Evolutionary conservation across 2,888 invertebrate species (phyloP), one percentile per base, ranked within the genome.

Genomic region (Thereva unica): DNA sequence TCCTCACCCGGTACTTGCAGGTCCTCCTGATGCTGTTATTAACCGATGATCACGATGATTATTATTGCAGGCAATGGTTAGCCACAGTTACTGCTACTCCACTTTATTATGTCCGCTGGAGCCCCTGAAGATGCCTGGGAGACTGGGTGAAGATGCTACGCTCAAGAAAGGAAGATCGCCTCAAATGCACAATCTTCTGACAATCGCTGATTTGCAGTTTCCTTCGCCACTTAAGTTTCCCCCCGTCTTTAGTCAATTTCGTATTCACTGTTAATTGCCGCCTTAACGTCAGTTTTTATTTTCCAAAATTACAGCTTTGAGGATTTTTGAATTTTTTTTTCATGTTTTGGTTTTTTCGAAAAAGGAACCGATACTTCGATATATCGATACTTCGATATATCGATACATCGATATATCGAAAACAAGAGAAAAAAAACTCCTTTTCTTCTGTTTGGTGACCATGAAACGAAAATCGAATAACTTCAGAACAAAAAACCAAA

Each of bases 231-330:
- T 59, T 47, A 59, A 59, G 45, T 59, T 57, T 12, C 7, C 45
- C 41, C 10, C 49, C 23, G 1, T 23, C 23, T 23, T 23, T 23
- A 57, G 45, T 38, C 4, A 10, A 57, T 57, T 57, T 59, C 34
- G 12, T 38, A 59, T 47, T 47, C 47, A 47, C 10, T 8, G 47
- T 38, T 59, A 59, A 59, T 59, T 59, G 47, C 57, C 47, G 57
- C 44, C 57, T 37, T 59, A 10, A 47, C 47, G 47, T 59, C 57
- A 59, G 57, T 23, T 59, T 37, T 59, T 59, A 59, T 59, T 59
- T 47, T 38, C 8, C 57, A 10, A 59, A 59, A 59, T 59, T 59
- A 59, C 47, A 59, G n/a, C 45, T 59, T 59, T 38, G 45, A 4
- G 38, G 3, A 8, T 37, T 53, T 53, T 35, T 37, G 6, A 6